Evolutionary conservation across 2,113 vertebrate species (phyloP).

Genomic region (Ahaetulla prasina): DNA sequence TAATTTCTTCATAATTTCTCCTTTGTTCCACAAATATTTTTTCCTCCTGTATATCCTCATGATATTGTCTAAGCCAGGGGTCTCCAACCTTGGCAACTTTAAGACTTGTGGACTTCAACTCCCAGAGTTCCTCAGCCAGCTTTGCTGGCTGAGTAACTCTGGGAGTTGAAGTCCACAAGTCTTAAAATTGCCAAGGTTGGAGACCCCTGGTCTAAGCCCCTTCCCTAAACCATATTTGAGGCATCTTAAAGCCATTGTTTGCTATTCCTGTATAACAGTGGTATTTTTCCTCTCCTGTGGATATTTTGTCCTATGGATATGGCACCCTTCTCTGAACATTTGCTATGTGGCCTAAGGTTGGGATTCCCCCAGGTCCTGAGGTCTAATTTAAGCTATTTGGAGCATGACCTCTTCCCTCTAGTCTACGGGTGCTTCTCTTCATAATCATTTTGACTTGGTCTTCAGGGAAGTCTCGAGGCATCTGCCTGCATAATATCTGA

Average conservation of each 20-base stretch:
- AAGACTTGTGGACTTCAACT: no score
- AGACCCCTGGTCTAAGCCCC: neutral
- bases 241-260: neutral
- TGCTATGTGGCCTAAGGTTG: neutral
- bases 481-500: neutral
- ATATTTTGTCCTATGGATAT: neutral
- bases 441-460: neutral
- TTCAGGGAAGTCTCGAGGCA: neutral
- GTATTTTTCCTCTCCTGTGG: neutral
- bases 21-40: neutral
- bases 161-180: no score
- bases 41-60: neutral
- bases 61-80: neutral
- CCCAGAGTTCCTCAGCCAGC: no score
- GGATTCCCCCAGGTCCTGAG: neutral
- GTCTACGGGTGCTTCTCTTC: neutral
- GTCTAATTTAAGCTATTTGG: neutral
- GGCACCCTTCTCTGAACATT: neutral
- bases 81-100: no score
- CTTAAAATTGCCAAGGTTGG: no score
- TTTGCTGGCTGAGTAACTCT: no score
- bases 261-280: neutral
- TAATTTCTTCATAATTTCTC: neutral
- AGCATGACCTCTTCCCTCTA: neutral
- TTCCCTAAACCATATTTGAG: neutral